phyloP scores from a whole-genome alignment of 2,113 vertebrate species.

The Periophthalmodon schlosseri region DNA sequence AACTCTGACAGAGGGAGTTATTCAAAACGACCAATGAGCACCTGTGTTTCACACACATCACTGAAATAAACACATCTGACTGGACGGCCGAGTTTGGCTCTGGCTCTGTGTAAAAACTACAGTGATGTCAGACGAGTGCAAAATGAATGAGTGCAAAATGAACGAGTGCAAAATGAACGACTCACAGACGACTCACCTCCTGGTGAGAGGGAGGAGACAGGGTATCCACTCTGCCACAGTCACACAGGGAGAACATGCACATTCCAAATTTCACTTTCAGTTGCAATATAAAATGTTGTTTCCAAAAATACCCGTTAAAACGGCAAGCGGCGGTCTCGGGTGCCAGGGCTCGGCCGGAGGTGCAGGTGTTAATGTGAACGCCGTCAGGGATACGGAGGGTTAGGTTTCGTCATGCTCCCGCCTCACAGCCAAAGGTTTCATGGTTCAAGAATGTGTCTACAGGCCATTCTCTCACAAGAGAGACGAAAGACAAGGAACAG shows the following conservation, averaged over 20 bases:
- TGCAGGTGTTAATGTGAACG: neutral
- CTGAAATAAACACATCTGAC: no score
- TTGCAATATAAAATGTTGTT: neutral
- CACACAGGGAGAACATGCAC: neutral
- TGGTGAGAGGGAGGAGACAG: no score
- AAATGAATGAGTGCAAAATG: no score
- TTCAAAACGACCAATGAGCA: no score
- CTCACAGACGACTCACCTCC: no score
- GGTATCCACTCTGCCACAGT: neutral
- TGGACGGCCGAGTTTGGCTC: no score
- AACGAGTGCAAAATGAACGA: no score
- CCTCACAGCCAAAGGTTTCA: conserved; percentile 2
- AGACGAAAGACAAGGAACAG: neutral
- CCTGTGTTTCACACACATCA: no score
- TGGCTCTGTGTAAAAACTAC: no score
- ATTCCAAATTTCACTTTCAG: neutral
- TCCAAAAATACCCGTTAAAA: neutral
- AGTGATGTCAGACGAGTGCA: no score
- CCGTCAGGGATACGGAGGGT: neutral
- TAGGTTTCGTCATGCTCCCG: neutral
- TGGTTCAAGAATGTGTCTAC: neutral
- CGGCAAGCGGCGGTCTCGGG: neutral
- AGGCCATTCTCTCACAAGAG: neutral
- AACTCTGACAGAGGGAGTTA: no score
- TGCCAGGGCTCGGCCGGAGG: neutral